Conservation (phyloP, 2,888 invertebrate genomes). For the Furcula furcula region DNA sequence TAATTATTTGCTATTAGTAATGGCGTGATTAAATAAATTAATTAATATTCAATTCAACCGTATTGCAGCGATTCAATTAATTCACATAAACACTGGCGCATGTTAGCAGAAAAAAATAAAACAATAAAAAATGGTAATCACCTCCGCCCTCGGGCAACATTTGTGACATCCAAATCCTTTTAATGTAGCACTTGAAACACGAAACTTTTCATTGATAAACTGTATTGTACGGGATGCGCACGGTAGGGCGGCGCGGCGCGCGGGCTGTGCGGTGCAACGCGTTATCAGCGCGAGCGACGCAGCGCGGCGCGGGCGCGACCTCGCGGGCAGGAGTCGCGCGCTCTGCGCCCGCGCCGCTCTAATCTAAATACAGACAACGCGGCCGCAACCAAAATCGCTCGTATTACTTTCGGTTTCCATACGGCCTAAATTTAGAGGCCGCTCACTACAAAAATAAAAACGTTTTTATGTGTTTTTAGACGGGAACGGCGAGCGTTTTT, state of each 20-base stretch:
- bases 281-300: slow-evolving; percentile 18
- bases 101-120: too few relatives aligned
- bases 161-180: slow-evolving; percentile 70
- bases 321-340: slow-evolving; percentile 27
- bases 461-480: slow-evolving; percentile 78
- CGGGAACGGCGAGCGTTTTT: slow-evolving; percentile 68
- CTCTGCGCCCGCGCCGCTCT: slow-evolving; percentile 52
- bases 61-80: too few relatives aligned
- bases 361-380: slow-evolving; percentile 79
- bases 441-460: slow-evolving; percentile 78
- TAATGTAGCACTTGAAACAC: slow-evolving; percentile 36
- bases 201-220: slow-evolving; percentile 40
- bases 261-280: slow-evolving; percentile 3
- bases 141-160: slow-evolving; percentile 77
- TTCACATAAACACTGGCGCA: too few relatives aligned
- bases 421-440: slow-evolving; percentile 80
- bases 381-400: slow-evolving; percentile 75
- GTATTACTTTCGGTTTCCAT: slow-evolving; percentile 78
- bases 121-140: slow-evolving; percentile 46
- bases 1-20: too few relatives aligned
- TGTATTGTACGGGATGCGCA: slow-evolving; percentile 18
- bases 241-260: slow-evolving; percentile 14
- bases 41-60: too few relatives aligned
- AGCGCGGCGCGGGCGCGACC: slow-evolving; percentile 22
- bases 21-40: too few relatives aligned